Conservation (phyloP, 2,888 invertebrate genomes). For the Gymnocheta viridis region DNA sequence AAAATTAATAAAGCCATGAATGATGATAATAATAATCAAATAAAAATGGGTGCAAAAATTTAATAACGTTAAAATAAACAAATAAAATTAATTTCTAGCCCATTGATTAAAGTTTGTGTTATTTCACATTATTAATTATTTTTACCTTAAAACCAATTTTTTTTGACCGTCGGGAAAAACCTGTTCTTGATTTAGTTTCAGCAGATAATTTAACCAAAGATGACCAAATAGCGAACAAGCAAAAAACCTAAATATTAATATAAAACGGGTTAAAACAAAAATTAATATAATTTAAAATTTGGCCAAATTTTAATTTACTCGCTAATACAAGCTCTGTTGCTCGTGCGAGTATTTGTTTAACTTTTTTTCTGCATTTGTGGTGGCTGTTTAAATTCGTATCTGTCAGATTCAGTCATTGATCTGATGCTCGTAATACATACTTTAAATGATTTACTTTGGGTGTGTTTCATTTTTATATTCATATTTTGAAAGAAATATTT, state of each 20-base stretch:
- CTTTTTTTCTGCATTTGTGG: background rate
- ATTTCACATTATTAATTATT: constrained; percentile 36
- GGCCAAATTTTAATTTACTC: background rate
- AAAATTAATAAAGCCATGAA: constrained; percentile 43
- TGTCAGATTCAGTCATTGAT: constrained; percentile 21
- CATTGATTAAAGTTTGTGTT: constrained; percentile 27
- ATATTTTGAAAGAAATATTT: background rate
- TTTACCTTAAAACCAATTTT: constrained; percentile 36
- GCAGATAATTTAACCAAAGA: constrained; percentile 8
- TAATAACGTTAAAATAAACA: background rate
- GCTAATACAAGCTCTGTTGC: background rate
- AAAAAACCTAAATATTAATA: background rate
- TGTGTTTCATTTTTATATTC: constrained; percentile 33
- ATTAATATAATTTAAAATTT: constrained; percentile 26
- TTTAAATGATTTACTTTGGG: constrained; percentile 31
- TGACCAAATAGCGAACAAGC: background rate
- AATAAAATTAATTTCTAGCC: constrained; percentile 4
- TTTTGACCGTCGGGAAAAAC: constrained; percentile 19
- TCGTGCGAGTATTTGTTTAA: background rate
- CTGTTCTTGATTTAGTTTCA: constrained; percentile 45
- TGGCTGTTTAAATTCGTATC: constrained; percentile 15
- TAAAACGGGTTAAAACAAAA: constrained; percentile 56
- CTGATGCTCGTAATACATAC: constrained; percentile 30
- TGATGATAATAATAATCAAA: background rate
- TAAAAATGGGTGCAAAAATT: constrained; percentile 17